These are phyloP conservation scores for Adelognathus sp. DNA, from an alignment of 2,888 invertebrate species.

Conservation along the genomic window DNA sequence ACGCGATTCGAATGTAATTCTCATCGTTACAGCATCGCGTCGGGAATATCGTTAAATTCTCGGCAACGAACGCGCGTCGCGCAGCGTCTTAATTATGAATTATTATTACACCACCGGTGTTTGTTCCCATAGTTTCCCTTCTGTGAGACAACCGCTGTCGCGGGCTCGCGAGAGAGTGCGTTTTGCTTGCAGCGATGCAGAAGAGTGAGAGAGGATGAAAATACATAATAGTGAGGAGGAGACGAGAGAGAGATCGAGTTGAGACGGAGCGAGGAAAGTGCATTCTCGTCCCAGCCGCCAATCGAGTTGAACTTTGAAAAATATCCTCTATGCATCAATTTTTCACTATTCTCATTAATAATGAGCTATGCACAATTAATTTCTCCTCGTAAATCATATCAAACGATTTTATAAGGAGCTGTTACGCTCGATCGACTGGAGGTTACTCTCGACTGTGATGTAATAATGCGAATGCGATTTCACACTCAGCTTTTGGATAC, in stretches of 20 bases:
- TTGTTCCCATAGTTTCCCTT: constrained; percentile 73
- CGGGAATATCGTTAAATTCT: constrained; percentile 25
- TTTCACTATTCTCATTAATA: neutral
- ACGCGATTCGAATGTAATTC: constrained; percentile 60
- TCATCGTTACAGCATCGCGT: constrained; percentile 63
- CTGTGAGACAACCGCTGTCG: constrained; percentile 62
- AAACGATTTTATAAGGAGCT: neutral
- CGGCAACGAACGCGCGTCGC: constrained; percentile 30
- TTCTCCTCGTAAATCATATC: constrained; percentile 32
- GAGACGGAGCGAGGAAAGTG: constrained; percentile 42
- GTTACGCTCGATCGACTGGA: constrained; percentile 23
- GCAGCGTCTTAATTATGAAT: constrained; percentile 71
- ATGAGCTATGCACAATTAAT: constrained; percentile 19
- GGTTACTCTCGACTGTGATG: constrained; percentile 29
- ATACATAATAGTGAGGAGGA: neutral
- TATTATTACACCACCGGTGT: constrained; percentile 66
- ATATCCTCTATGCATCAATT: constrained; percentile 15
- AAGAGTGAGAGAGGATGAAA: neutral
- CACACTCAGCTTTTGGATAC: neutral
- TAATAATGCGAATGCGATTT: constrained; percentile 40
- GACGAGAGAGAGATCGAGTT: constrained; percentile 30
- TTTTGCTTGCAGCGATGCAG: neutral
- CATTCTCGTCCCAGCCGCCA: constrained; percentile 36
- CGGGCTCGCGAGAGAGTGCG: neutral
- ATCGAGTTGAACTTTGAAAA: constrained; percentile 58